Base-by-base conservation (phyloP, 2,113 vertebrate species). In the Erpornis zantholeuca region DNA sequence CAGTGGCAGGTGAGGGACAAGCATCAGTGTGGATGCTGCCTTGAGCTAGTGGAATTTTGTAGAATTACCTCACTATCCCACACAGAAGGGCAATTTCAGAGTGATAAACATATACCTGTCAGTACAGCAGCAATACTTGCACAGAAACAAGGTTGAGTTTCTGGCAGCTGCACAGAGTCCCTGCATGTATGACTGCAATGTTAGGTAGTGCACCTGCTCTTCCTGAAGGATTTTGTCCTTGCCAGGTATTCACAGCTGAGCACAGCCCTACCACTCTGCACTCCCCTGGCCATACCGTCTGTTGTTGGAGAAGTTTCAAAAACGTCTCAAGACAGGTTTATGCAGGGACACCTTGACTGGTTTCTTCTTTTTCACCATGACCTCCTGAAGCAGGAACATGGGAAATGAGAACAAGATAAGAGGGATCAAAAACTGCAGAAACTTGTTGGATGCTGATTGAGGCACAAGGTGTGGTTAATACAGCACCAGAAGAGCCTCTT, bases 111-210 rank as follows among this genome's bases (percentile, higher is more conserved):
- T 7, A 47, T 5, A 13, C 56, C 65, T 72, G 44, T 64, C 25
- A 38, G 44, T 42, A 68, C 54, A 82, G 66, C 66, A 68, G 28
- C 35, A 50, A 11, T 24, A 63, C 19, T 45, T 71, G 40, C 80
- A 33, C 33, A 45, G 80, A 76, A 86, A 68, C 29, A 60, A 72
- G 57, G 10, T 60, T 4, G 86, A 21, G 6, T 72, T 91, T 59
- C 71, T 72, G 38, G 42, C 29, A 72, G 87, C 72, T 69, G 80
- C 77, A 18, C 19, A 1, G 4, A 29, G 53, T 52, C 35, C 61
- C 66, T 1, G 3, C 23, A 3, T 2, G 21, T 36, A n/a, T 0
- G 0, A 15, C 5, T n/a, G 25, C 70, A 42, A 20, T 6, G 33
- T 56, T 21, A 14, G 49, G 53, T 6, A 9, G 29, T 13, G 28